Conservation (phyloP, 2,888 invertebrate genomes). For the Coremacera marginata region DNA sequence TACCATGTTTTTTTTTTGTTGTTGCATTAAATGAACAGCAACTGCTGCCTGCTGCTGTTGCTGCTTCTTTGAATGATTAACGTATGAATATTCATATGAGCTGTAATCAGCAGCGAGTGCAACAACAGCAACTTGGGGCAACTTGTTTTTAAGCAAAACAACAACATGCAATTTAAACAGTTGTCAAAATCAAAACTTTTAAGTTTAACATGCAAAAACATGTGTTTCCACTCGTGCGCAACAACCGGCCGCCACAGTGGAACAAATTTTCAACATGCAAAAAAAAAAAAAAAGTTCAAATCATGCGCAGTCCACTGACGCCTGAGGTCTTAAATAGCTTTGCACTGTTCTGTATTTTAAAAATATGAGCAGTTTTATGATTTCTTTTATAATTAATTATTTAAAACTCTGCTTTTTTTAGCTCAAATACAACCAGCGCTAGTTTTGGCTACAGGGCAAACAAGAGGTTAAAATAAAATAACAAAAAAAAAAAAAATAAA, state of each 20-base stretch:
- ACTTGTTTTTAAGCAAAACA: neutral
- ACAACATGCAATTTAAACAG: neutral
- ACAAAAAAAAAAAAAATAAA: neutral
- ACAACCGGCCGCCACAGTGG: neutral
- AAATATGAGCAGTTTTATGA: neutral
- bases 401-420: neutral
- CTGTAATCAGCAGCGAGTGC: neutral
- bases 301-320: too few relatives aligned
- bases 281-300: neutral
- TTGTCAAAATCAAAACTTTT: neutral
- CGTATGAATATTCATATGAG: constrained; percentile 18
- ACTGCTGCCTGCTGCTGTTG: neutral
- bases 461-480: neutral
- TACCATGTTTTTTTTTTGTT: neutral
- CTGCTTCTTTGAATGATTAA: neutral
- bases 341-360: neutral
- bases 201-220: constrained; percentile 3
- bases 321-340: too few relatives aligned
- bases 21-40: neutral
- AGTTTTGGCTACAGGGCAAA: neutral
- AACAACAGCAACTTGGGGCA: neutral
- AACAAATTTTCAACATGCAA: neutral
- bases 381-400: neutral
- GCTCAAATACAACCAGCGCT: neutral
- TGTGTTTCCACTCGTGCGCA: neutral